A percentile compares a stretch with the other conserved stretches of the same genome.
phyloP scores from a whole-genome alignment of 2,888 invertebrate species.

The Phaonia tiefii region DNA sequence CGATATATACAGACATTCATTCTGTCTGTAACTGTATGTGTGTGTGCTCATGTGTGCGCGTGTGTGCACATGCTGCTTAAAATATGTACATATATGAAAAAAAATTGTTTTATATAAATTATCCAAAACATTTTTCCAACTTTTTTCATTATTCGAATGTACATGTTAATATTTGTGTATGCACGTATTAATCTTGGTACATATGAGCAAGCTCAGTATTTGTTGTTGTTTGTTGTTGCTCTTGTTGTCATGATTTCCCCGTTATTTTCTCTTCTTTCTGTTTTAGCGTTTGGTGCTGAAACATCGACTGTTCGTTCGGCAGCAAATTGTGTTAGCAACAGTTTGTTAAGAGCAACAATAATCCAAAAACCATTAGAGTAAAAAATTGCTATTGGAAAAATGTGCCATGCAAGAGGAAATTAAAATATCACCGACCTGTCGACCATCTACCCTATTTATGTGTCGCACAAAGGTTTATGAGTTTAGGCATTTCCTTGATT shows the following conservation, averaged over 20 bases:
- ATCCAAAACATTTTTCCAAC: too few species aligned
- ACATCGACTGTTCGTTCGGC: too few species aligned
- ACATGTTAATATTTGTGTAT: too few species aligned
- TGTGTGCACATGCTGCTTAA: too few species aligned
- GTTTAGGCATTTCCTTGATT: neutral
- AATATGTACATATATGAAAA: too few species aligned
- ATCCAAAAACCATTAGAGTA: neutral
- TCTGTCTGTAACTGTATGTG: neutral
- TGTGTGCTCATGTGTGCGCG: too few species aligned
- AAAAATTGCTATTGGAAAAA: neutral
- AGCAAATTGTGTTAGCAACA: constrained; percentile 46
- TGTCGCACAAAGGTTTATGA: constrained; percentile 37
- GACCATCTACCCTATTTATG: constrained; percentile 1
- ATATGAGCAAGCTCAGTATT: too few species aligned
- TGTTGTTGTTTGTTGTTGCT: neutral
- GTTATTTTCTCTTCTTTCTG: neutral
- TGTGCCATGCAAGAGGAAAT: constrained; percentile 40
- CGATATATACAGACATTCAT: constrained; percentile 9
- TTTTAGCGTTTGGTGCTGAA: neutral
- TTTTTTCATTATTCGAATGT: too few species aligned
- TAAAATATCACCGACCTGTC: constrained; percentile 37
- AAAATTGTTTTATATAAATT: too few species aligned
- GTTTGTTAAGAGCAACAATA: constrained; percentile 36
- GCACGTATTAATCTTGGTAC: too few species aligned
- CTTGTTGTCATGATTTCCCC: constrained; percentile 18